Conservation (phyloP, 2,797 vertebrate species). For the Anguilla megastoma region DNA sequence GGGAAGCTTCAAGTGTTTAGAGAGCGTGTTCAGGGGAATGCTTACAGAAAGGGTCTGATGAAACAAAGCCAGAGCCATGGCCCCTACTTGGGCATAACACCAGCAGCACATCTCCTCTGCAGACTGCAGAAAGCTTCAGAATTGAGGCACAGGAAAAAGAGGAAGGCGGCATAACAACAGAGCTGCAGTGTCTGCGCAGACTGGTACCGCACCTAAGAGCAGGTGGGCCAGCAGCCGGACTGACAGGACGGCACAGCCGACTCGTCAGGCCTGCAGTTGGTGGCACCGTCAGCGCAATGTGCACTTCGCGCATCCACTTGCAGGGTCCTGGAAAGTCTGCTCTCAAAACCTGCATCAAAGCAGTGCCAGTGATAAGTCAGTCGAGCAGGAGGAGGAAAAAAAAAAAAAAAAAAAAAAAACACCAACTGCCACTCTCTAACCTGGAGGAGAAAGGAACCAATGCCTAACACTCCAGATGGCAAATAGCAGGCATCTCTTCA, state of each 20-base stretch:
- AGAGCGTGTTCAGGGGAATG: background rate
- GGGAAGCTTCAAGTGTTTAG: background rate
- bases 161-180: background rate
- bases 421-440: slow-evolving; percentile 1
- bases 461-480: background rate
- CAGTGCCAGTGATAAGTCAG: background rate
- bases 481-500: background rate
- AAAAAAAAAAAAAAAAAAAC: background rate
- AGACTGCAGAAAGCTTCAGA: background rate
- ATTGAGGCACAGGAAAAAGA: background rate
- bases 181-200: background rate
- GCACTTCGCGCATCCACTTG: background rate
- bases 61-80: background rate
- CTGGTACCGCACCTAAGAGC: background rate
- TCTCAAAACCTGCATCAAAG: background rate
- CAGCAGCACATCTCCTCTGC: background rate
- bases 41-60: background rate
- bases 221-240: background rate
- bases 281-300: background rate
- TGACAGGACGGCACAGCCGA: background rate
- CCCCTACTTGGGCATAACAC: background rate
- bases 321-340: background rate
- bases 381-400: background rate
- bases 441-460: background rate
- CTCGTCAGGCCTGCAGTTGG: background rate